Conservation (phyloP, 2,113 vertebrate species). For the Hymenochirus boettgeri region DNA sequence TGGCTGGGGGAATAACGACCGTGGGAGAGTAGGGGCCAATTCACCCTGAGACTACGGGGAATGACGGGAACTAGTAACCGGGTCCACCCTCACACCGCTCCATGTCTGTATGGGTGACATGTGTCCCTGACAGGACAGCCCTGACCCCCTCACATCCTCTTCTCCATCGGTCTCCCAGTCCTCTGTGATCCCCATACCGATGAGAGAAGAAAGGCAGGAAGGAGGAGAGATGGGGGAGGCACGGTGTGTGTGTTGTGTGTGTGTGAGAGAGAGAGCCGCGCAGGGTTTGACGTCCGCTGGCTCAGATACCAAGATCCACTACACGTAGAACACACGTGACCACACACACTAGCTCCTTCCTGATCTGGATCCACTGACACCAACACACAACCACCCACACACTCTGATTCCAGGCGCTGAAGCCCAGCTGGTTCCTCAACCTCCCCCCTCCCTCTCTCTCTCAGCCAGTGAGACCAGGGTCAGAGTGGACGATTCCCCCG, state of each 20-base stretch:
- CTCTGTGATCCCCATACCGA: conserved; percentile 31
- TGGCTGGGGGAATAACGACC: too few relatives aligned
- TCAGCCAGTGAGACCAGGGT: background rate
- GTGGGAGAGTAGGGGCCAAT: too few relatives aligned
- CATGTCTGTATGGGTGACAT: fast-evolving
- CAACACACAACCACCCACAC: too few relatives aligned
- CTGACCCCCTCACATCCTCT: background rate
- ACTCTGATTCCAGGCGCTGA: background rate
- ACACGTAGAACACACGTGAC: conserved; percentile 87
- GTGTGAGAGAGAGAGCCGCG: conserved; percentile 62
- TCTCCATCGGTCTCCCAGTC: background rate
- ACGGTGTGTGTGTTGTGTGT: conserved; percentile 40
- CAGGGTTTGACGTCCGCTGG: conserved; percentile 72
- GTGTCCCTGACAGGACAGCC: background rate
- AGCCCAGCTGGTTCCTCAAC: conserved; percentile 24
- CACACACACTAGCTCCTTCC: conserved; percentile 55
- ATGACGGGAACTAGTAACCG: too few relatives aligned
- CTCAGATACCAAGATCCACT: conserved; percentile 69
- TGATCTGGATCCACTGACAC: too few relatives aligned
- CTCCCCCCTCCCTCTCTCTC: conserved; percentile 23
- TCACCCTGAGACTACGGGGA: too few relatives aligned
- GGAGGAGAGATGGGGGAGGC: background rate
- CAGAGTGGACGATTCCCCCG: background rate
- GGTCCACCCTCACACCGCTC: background rate
- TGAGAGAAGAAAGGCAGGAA: background rate